Evolutionary conservation across 92 coral and sea anemone species (phyloP).

Genomic region (Heteractis magnifica): DNA sequence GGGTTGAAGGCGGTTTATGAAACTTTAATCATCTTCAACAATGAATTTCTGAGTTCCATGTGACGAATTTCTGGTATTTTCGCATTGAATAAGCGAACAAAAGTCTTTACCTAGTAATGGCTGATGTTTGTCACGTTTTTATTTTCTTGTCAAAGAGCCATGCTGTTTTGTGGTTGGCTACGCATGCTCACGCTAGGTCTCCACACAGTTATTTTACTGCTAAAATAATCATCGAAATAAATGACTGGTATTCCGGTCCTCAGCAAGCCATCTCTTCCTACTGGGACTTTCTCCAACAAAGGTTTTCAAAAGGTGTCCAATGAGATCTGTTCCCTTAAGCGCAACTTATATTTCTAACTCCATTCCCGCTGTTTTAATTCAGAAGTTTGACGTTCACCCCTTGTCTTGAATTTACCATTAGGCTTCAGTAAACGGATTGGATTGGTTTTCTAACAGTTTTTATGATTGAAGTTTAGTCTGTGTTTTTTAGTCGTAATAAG

Average conservation of each 20-base stretch:
- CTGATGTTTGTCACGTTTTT: conserved; percentile 1
- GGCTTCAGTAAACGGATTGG: background rate
- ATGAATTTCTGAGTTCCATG: background rate
- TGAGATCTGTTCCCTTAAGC: conserved; percentile 13
- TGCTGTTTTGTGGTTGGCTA: conserved; percentile 28
- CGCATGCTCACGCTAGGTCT: conserved; percentile 39
- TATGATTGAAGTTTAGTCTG: background rate
- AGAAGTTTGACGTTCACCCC: conserved; percentile 13
- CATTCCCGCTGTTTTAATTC: conserved; percentile 37
- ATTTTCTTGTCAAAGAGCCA: background rate
- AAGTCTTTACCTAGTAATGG: background rate
- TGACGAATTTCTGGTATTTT: background rate
- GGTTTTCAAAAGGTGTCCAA: conserved; percentile 31
- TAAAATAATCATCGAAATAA: conserved; percentile 21
- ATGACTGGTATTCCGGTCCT: conserved; percentile 30
- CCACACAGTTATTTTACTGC: conserved; percentile 26
- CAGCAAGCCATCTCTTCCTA: conserved; percentile 34
- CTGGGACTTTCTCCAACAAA: conserved; percentile 33
- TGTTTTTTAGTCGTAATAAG: background rate
- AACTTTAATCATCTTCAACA: background rate
- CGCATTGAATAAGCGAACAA: background rate
- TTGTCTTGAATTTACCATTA: conserved; percentile 7
- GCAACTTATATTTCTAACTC: conserved; percentile 15
- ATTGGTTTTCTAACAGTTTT: background rate
- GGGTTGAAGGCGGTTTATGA: background rate